These are phyloP conservation scores for Haemorhous mexicanus DNA, from an alignment of 2,113 vertebrate species.

Conservation along the genomic window DNA sequence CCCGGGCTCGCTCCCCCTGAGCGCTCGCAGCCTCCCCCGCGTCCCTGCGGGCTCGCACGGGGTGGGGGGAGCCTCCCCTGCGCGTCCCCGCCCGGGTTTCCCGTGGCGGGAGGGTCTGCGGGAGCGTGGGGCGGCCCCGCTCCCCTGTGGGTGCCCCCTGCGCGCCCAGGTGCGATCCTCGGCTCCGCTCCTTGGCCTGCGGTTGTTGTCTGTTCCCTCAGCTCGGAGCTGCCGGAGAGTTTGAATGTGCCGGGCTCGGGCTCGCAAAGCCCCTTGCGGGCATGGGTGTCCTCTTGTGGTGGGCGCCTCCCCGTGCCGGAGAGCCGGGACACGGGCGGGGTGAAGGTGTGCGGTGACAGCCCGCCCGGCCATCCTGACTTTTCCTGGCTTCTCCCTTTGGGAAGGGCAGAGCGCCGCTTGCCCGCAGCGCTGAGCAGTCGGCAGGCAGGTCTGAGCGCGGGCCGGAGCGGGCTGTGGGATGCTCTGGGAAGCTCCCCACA, in stretches of 20 bases:
- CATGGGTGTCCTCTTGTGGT: not conserved
- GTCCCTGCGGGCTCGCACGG: fast-evolving
- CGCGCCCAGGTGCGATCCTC: not conserved
- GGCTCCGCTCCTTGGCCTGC: fast-evolving
- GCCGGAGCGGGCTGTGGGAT: not conserved
- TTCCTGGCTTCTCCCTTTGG: fast-evolving
- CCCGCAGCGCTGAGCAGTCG: fast-evolving
- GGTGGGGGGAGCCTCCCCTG: not conserved
- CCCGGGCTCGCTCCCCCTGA: fast-evolving
- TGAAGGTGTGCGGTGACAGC: not conserved
- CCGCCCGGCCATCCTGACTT: fast-evolving
- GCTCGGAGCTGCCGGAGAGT: not conserved
- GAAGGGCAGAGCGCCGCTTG: not conserved
- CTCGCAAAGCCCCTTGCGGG: not conserved
- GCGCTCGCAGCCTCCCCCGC: not conserved
- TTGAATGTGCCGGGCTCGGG: not conserved
- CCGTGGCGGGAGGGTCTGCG: not conserved
- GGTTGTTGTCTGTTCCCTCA: fast-evolving
- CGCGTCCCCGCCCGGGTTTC: fast-evolving
- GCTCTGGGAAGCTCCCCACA: not conserved
- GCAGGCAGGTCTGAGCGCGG: not conserved
- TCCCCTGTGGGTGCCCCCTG: not conserved
- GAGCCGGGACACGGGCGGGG: fast-evolving
- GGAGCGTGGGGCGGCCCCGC: not conserved
- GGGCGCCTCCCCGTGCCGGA: not conserved